Evolutionary conservation across 2,888 invertebrate species (phyloP), one percentile per base, ranked within the genome.

Genomic region (Andrena praecox): DNA sequence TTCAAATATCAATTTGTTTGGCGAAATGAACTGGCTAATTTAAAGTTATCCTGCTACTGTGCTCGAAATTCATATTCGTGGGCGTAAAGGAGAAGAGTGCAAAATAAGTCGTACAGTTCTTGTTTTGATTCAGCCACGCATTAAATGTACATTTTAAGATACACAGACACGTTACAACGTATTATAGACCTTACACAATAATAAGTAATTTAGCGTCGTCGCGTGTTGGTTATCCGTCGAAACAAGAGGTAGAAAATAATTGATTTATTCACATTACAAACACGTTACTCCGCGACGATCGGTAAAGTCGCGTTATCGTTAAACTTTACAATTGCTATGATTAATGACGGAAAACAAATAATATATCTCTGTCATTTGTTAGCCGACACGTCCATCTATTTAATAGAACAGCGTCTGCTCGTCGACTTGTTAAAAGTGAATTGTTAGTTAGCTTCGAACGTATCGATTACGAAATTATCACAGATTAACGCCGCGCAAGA

Each of bases 401-500:
- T 35, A 29, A 59, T 67, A 7, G 71, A 84, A 68, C 16, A 72
- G 64, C 10, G 24, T 80, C 66, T 42, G 35, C 24, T 72, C 59
- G 29, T 76, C 66, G 54, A 69, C 12, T 66, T 59, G 59, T 68
- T 80, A 76, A 75, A 79, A 70, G 63, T 5, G 33, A 79, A 82
- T 68, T 29, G 48, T 64, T 27, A 63, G 7, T 72, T 59, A 59
- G 56, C 35, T 52, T 79, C n/a, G n/a, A 83, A 84, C 67, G n/a
- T 31, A 80, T 68, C 31, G 33, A 66, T 82, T 74, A 86, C 64
- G 80, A 83, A 85, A 89, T 85, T 89, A 89, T 89, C 89, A 93
- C 90, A 93, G 92, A 91, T 90, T 81, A 86, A 86, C 77, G 87
- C 91, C 91, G 91, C 90, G 89, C 90, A 80, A 88, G 70, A 86